Percentiles rank a stretch among this genome's conserved stretches.
phyloP scores from a whole-genome alignment of 2,797 vertebrate genomes.

The Chaunax sp. region DNA sequence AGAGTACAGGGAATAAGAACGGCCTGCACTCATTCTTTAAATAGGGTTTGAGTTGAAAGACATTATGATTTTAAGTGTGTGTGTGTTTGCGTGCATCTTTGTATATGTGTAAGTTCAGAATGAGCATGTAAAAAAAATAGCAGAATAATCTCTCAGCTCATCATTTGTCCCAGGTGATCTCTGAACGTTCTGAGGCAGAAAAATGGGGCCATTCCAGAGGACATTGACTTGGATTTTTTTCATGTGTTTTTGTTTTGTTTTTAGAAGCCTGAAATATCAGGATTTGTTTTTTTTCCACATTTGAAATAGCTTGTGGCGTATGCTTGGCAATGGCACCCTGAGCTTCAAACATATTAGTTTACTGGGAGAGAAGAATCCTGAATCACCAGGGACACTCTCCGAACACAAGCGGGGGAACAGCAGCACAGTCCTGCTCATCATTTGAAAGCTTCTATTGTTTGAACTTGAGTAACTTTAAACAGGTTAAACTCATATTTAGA shows the following conservation, averaged over 20 bases:
- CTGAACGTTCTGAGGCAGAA: conserved; percentile 56
- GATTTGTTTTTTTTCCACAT: conserved; percentile 70
- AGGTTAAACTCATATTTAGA: conserved; percentile 79
- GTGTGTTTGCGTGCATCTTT: conserved; percentile 31
- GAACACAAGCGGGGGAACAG: conserved; percentile 73
- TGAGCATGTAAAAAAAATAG: conserved; percentile 17
- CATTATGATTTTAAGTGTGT: conserved; percentile 5
- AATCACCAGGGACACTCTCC: conserved; percentile 75
- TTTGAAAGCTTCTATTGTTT: conserved; percentile 77
- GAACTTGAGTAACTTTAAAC: conserved; percentile 75
- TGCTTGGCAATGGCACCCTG: conserved; percentile 78
- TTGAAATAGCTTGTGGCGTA: conserved; percentile 83
- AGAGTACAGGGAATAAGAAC: conserved; percentile 5
- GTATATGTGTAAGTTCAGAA: conserved; percentile 27
- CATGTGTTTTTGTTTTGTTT: conserved; percentile 78
- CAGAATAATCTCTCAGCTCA: conserved; percentile 63
- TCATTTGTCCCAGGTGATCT: conserved; percentile 73
- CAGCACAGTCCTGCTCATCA: conserved; percentile 70
- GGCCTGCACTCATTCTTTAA: conserved; percentile 6
- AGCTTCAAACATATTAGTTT: conserved; percentile 86
- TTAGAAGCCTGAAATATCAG: conserved; percentile 83
- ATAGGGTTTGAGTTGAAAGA: conserved; percentile 18
- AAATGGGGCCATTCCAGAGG: conserved; percentile 74
- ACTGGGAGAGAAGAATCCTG: conserved; percentile 72
- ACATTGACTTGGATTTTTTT: conserved; percentile 48